Evolutionary conservation across 2,113 vertebrate genomes (phyloP).

Genomic region (Xerus inauris): DNA sequence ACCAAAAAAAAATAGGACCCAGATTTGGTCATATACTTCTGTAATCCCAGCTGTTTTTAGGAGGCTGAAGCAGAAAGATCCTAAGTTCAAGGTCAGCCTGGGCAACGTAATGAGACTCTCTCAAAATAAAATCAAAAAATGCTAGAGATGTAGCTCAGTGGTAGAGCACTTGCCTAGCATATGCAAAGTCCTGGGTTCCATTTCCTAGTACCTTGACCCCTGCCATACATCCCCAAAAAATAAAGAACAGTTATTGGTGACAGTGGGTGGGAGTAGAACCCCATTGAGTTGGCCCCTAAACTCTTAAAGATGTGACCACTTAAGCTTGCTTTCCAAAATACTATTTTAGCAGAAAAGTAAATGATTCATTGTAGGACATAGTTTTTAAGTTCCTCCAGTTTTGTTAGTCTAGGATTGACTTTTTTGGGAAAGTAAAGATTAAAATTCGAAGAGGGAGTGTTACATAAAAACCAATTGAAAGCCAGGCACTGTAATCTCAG

Average conservation of each 20-base stretch:
- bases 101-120: neutral
- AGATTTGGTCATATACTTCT: neutral
- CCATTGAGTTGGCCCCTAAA: neutral
- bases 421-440: neutral
- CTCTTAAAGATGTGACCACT: neutral
- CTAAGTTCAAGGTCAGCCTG: neutral
- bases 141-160: neutral
- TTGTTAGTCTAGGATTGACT: neutral
- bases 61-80: neutral
- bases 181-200: neutral
- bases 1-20: neutral
- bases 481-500: too few species aligned
- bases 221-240: neutral
- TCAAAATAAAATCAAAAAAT: neutral
- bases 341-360: neutral
- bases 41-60: neutral
- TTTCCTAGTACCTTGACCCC: neutral
- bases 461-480: neutral
- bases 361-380: neutral
- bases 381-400: conserved; percentile 10
- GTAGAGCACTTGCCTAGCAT: neutral
- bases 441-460: neutral
- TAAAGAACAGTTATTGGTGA: neutral
- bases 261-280: neutral
- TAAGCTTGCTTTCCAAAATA: conserved; percentile 3